phyloP scores from a whole-genome alignment of 2,113 vertebrate species.

The Pristiophorus japonicus region DNA sequence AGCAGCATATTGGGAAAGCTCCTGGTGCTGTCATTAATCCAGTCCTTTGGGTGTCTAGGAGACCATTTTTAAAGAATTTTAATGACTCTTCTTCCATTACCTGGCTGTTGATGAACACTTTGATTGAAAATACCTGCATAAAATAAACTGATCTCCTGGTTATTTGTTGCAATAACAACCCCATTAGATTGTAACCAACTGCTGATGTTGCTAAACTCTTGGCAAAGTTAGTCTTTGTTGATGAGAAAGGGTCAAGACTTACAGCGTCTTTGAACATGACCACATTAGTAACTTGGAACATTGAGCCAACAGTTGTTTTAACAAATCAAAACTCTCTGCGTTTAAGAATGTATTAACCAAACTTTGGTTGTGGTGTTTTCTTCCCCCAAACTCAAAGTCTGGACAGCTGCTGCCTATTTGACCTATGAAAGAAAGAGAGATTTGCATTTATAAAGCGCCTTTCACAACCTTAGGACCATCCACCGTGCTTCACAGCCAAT shows the following conservation, averaged over 20 bases:
- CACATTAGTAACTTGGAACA: background rate
- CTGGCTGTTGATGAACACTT: conserved; percentile 46
- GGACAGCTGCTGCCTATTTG: background rate
- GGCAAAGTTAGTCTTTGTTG: background rate
- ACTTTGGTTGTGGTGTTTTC: background rate
- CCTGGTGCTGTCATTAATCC: conserved; percentile 41
- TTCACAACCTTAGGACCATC: background rate
- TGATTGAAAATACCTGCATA: conserved; percentile 41
- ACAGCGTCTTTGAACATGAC: background rate
- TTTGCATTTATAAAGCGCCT: background rate
- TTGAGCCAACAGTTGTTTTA: background rate
- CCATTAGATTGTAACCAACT: background rate
- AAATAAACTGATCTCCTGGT: conserved; percentile 41
- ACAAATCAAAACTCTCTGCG: background rate
- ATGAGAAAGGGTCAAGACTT: background rate
- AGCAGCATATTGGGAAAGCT: conserved; percentile 41
- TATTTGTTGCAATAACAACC: conserved; percentile 40
- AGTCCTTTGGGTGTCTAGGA: conserved; percentile 40
- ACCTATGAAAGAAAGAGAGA: background rate
- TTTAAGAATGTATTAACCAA: background rate
- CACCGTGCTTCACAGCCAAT: background rate
- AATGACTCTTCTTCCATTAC: conserved; percentile 40
- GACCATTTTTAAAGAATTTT: conserved; percentile 40
- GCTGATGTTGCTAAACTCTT: background rate
- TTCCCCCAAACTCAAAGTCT: background rate